phyloP scores from a whole-genome alignment of 2,113 vertebrate genomes.

The Hyperoodon ampullatus region DNA sequence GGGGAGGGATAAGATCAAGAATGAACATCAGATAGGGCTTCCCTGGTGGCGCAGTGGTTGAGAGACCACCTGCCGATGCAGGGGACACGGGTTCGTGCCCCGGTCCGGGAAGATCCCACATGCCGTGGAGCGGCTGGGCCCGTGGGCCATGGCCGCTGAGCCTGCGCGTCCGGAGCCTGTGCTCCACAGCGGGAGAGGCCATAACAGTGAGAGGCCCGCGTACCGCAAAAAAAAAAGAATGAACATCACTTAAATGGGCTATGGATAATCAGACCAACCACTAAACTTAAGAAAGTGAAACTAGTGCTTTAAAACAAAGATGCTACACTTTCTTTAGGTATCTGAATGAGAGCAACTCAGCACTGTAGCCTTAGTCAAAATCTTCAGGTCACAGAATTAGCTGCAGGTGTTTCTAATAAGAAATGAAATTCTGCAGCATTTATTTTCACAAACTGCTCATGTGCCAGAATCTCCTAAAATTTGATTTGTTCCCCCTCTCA shows the following conservation, averaged over 20 bases:
- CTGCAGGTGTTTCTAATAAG: constrained; percentile 9
- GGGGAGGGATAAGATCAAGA: neutral
- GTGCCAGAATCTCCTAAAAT: neutral
- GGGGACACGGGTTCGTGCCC: no score
- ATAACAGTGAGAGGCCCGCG: no score
- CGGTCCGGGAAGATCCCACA: no score
- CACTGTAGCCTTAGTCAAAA: neutral
- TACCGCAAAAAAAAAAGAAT: neutral
- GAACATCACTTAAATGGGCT: neutral
- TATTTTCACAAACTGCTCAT: neutral
- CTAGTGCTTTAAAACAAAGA: neutral
- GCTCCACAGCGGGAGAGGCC: no score
- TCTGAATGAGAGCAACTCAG: neutral
- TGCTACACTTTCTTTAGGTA: neutral
- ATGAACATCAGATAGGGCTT: neutral
- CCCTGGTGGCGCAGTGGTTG: no score
- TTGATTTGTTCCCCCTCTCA: neutral
- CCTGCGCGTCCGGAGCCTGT: no score
- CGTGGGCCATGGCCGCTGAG: no score
- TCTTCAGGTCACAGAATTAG: neutral
- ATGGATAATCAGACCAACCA: neutral
- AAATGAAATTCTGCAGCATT: neutral
- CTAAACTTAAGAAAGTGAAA: neutral
- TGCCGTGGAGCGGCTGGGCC: no score
- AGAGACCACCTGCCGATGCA: no score